These are phyloP conservation scores for Spodoptera littoralis DNA, from an alignment of 2,888 invertebrate species.

Conservation along the genomic window DNA sequence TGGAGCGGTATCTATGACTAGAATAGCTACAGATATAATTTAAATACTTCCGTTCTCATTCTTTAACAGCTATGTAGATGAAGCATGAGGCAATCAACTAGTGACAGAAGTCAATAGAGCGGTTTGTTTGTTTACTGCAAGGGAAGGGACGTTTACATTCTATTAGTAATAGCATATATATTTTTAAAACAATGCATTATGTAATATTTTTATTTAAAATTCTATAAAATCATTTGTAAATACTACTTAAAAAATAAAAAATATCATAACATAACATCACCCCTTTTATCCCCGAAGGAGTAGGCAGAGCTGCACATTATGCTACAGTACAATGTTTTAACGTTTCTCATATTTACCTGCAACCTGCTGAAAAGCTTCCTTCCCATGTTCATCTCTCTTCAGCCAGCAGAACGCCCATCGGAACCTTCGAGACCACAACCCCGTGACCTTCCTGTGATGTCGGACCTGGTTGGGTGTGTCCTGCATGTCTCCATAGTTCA, in stretches of 20 bases:
- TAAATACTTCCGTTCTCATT: conserved; percentile 16
- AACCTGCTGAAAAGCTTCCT: conserved; percentile 94
- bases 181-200: too few species aligned
- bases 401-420: conserved; percentile 93
- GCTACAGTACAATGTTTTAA: too few species aligned
- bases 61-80: conserved; percentile 1
- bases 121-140: not conserved
- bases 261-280: too few species aligned
- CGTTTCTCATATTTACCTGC: conserved; percentile 87
- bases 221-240: too few species aligned
- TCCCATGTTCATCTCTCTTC: conserved; percentile 92
- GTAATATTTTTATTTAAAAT: too few species aligned
- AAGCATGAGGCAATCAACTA: too few species aligned
- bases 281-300: too few species aligned
- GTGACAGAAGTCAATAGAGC: too few species aligned
- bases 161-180: too few species aligned
- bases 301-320: too few species aligned
- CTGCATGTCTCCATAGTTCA: conserved; percentile 89
- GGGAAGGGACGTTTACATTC: not conserved
- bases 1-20: not conserved
- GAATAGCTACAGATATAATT: conserved; percentile 18
- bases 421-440: conserved; percentile 93
- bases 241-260: too few species aligned
- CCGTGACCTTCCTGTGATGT: conserved; percentile 91
- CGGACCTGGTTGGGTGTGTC: conserved; percentile 91